Evolutionary conservation across 2,113 vertebrate genomes (phyloP), one percentile per base, ranked within the genome.

Genomic region (Channa argus): DNA sequence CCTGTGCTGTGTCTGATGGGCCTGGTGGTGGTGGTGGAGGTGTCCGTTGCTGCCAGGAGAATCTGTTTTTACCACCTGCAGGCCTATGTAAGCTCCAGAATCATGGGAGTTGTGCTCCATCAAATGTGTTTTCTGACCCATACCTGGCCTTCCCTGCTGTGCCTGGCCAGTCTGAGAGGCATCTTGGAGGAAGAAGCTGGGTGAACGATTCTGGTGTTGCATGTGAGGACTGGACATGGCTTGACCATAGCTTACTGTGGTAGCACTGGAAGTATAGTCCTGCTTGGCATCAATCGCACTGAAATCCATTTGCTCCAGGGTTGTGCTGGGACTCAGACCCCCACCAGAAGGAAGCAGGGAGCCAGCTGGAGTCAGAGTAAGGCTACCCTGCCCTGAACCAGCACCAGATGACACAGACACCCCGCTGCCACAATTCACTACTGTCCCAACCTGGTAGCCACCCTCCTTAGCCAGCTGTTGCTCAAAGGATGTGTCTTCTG

Each of bases 231-330:
- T 97, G 90, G 96, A 96, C 89, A 98, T 95, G 0, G 96, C 90
- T 86, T 97, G 97, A 86, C 90, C 95, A 65, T 97, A 99, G 86
- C 93, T 92, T 47, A 93, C 91, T 10, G 91, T 49, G 4, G 86
- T 51, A 12, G 86, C 80, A 15, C 65, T 77, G 68, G 97, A 93
- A 14, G 96, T 76, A 65, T 97, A 99, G 86, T 98, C 97, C 85
- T 98, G 97, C 92, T 97, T 99, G 88, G 97, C 96, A 91, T 99
- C 97, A 43, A 99, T 99, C 38, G 98, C 98, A 37, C 98, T 99
- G 86, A 99, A 99, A 79, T 99, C 98, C 98, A 99, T 99, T 90
- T 99, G 98, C 89, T 99, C 98, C 88, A 99, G 88, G 43, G 98
- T 99, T 85, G 98, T 99, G 88, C 98, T 99, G 53, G 98, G 98